Evolutionary conservation across 2,113 vertebrate genomes (phyloP), one percentile per base, ranked within the genome.

Genomic region (Dicerorhinus sumatrensis): DNA sequence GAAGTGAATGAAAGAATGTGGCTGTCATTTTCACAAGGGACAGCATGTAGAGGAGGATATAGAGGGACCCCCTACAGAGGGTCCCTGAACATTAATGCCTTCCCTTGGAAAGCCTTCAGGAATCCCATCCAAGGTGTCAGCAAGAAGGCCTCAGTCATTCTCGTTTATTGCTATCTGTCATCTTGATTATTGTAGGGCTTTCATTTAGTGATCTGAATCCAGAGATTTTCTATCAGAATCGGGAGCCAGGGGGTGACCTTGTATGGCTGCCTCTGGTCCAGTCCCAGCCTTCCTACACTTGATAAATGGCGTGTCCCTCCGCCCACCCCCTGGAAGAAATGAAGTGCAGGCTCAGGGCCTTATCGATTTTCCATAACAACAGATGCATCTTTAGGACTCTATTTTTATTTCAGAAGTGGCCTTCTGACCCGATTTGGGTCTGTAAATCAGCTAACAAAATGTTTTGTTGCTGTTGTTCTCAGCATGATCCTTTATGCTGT

Each of bases 381-480:
- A 36, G 51, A 84, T 77, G 60, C 83, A 69, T 96, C 93, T 94
- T 96, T 83, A 69, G 95, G 54, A 67, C 46, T 91, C 83, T 92
- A 56, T 96, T 93, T 94, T 91, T 91, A 92, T 94, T 93, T 77
- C 97, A 76, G n/a, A 83, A 94, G 36, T 95, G 75, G 79, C 89
- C 95, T 97, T 96, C 85, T 89, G 81, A 97, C 96, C 91, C 0
- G 0, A 75, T 72, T 89, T 56, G 54, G 83, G 56, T 72, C 86
- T 20, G 1, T 96, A 93, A 80, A 93, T 97, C 88, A 86, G 36
- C 85, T 65, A 60, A 48, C 91, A 89, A 36, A 69, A 86, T 75
- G 56, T 63, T 70, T 60, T 79, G n/a, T 54, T 46, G 42, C 76
- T 96, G 81, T 1, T 58, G 27, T 67, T 58, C 72, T 79, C 29